These are phyloP conservation scores for Anguilla anguilla DNA, from an alignment of 2,797 vertebrate genomes.

Conservation along the genomic window DNA sequence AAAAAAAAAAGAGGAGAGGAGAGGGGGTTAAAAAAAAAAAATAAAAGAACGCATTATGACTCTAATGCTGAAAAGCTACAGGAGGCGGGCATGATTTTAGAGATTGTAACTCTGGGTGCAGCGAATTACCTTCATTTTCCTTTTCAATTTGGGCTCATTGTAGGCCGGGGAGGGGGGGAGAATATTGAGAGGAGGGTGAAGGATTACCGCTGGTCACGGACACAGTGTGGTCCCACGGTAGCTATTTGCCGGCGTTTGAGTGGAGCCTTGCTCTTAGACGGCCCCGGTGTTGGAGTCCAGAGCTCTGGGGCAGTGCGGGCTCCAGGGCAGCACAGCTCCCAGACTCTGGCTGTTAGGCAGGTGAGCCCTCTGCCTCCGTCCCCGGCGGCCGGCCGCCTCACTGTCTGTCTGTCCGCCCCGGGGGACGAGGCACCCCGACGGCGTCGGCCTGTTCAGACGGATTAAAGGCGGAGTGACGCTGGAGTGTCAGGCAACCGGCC, in stretches of 20 bases:
- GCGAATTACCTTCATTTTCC: not conserved
- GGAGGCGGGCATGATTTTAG: constrained; percentile 8
- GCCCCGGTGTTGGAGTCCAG: not conserved
- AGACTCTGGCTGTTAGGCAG: not conserved
- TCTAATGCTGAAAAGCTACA: not conserved
- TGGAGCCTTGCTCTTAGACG: too few species aligned
- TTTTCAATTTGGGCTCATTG: constrained; percentile 8
- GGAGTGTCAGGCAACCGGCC: not conserved
- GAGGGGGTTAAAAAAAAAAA: not conserved
- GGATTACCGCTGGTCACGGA: constrained; percentile 17
- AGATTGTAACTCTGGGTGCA: not conserved
- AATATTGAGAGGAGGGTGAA: not conserved
- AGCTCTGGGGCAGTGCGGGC: not conserved
- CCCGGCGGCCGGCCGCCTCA: too few species aligned
- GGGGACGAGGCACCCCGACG: not conserved
- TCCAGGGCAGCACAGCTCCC: not conserved
- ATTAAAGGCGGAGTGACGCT: not conserved
- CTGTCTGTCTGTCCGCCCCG: not conserved
- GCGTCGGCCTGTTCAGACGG: not conserved
- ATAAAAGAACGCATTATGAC: not conserved
- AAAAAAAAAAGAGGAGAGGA: constrained; percentile 1
- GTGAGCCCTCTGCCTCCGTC: not conserved
- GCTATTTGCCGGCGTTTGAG: not conserved
- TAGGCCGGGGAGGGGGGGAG: not conserved
- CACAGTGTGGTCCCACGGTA: not conserved